Percentiles rank a stretch among this genome's conserved stretches.
phyloP scores from a whole-genome alignment of 2,113 vertebrate genomes.

The Grallaria varia region DNA sequence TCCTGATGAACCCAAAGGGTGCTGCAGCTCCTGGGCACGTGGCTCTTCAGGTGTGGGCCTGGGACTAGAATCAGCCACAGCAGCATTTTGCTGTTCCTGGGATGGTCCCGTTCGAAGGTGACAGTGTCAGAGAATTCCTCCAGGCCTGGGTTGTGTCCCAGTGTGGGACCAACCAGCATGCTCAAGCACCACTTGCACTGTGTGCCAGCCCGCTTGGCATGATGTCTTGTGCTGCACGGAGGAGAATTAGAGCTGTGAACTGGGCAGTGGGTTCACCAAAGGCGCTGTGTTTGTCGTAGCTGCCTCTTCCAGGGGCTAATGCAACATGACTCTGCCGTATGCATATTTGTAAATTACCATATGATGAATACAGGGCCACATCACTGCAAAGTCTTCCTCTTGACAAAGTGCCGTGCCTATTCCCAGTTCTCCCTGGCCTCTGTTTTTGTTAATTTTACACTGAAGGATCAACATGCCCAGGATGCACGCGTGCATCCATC shows the following conservation, averaged over 20 bases:
- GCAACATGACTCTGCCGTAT: background rate
- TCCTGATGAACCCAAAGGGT: background rate
- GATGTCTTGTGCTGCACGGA: accelerated
- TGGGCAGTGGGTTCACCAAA: background rate
- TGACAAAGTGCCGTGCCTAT: conserved; percentile 46
- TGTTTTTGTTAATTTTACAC: conserved; percentile 73
- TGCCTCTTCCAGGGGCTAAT: background rate
- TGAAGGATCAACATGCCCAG: conserved; percentile 49
- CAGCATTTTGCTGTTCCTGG: background rate
- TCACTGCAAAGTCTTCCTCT: conserved; percentile 17
- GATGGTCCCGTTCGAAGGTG: background rate
- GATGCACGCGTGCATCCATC: conserved; percentile 47
- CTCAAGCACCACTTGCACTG: accelerated
- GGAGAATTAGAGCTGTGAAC: background rate
- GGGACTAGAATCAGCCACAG: background rate
- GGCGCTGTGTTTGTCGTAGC: background rate
- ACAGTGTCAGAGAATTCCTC: background rate
- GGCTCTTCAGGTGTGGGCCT: background rate
- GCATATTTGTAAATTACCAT: background rate
- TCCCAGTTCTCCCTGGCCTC: conserved; percentile 7
- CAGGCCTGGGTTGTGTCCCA: background rate
- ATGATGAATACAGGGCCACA: conserved; percentile 3
- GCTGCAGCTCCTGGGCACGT: background rate
- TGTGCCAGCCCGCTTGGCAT: background rate
- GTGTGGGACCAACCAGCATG: accelerated